phyloP scores from a whole-genome alignment of 2,797 vertebrate species.

The Etheostoma perlongum region DNA sequence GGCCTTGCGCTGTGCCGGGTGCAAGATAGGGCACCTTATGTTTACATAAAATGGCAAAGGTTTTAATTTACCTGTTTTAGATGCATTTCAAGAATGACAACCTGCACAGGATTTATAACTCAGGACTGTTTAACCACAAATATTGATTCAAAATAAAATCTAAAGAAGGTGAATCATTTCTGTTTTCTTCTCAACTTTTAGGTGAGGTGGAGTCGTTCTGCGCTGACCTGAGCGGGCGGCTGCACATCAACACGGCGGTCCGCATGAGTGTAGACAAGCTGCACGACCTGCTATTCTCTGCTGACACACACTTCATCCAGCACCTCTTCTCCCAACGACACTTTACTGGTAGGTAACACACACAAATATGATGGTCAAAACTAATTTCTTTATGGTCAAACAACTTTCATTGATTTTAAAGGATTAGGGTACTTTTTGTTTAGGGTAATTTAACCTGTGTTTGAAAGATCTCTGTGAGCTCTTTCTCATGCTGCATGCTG shows the following conservation, averaged over 20 bases:
- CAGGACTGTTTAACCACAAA: not conserved
- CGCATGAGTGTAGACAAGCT: constrained; percentile 90
- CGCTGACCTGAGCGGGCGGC: constrained; percentile 86
- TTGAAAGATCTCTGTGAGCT: not conserved
- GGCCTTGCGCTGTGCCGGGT: too few species aligned
- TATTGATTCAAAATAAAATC: not conserved
- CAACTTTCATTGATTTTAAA: not conserved
- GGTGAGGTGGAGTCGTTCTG: constrained; percentile 91
- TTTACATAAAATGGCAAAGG: not conserved
- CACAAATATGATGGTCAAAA: not conserved
- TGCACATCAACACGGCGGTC: constrained; percentile 89
- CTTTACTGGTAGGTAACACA: constrained; percentile 87
- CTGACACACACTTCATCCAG: constrained; percentile 90
- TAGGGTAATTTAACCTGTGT: not conserved
- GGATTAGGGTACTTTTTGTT: not conserved
- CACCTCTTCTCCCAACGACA: constrained; percentile 90
- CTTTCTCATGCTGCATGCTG: not conserved
- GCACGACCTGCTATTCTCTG: constrained; percentile 91
- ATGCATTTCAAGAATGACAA: not conserved
- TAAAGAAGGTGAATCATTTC: not conserved
- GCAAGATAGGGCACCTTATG: too few species aligned
- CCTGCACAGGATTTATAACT: not conserved
- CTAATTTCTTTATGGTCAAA: not conserved
- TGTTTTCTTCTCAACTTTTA: constrained; percentile 30
- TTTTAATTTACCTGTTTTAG: not conserved